phyloP scores from a whole-genome alignment of 2,797 vertebrate species.

The Coregonus sp. region DNA sequence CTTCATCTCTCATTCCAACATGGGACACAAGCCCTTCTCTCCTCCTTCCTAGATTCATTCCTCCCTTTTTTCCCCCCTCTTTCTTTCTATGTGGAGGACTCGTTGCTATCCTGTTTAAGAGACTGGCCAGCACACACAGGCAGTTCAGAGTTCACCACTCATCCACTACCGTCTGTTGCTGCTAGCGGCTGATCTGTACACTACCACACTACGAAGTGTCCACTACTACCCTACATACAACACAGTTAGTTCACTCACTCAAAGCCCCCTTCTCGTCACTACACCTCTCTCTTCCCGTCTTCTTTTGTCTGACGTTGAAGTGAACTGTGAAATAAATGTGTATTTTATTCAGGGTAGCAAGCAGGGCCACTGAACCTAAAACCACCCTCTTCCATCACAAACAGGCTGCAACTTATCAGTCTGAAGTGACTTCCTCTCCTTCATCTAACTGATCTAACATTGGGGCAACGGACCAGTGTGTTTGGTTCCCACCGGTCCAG shows the following conservation, averaged over 20 bases:
- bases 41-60: slow-evolving; percentile 21
- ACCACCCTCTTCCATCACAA: slow-evolving; percentile 14
- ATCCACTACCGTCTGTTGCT: slow-evolving; percentile 20
- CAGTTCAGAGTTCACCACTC: slow-evolving; percentile 36
- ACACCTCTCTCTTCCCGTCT: slow-evolving; percentile 6
- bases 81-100: slow-evolving; percentile 26
- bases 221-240: slow-evolving; percentile 22
- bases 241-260: slow-evolving; percentile 41
- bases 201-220: slow-evolving; percentile 22
- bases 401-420: slow-evolving; percentile 22
- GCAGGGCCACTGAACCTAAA: slow-evolving; percentile 20
- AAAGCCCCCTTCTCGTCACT: slow-evolving; percentile 14
- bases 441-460: slow-evolving; percentile 22
- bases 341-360: slow-evolving; percentile 47
- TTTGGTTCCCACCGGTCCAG: slow-evolving; percentile 25
- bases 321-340: slow-evolving; percentile 43
- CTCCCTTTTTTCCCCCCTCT: background rate
- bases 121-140: slow-evolving; percentile 40
- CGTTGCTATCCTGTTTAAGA: slow-evolving; percentile 45
- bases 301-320: slow-evolving; percentile 24
- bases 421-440: slow-evolving; percentile 37
- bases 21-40: slow-evolving; percentile 26
- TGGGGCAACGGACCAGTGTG: background rate
- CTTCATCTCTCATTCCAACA: slow-evolving; percentile 35
- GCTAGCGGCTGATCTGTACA: slow-evolving; percentile 32